These are phyloP conservation scores for Diadophis punctatus DNA, from an alignment of 2,113 vertebrate genomes.

Conservation along the genomic window DNA sequence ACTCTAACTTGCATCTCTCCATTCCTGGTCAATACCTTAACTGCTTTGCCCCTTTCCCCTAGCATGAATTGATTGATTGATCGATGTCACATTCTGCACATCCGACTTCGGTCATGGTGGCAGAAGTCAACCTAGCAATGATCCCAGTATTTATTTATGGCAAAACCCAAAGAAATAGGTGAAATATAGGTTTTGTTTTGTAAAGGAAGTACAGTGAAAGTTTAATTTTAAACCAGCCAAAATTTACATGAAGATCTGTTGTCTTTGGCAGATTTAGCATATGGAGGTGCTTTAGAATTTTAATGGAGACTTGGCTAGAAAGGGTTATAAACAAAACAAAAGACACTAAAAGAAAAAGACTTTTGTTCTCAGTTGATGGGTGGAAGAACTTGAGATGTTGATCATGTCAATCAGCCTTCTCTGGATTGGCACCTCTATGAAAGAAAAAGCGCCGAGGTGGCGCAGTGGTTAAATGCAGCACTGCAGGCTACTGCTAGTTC, in stretches of 20 bases:
- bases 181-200: background rate
- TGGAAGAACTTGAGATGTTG: background rate
- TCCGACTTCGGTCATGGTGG: background rate
- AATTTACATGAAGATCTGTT: background rate
- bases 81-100: background rate
- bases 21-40: background rate
- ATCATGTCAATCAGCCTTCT: background rate
- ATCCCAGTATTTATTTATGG: background rate
- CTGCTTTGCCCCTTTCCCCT: background rate
- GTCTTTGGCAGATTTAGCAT: background rate
- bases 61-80: background rate
- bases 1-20: background rate
- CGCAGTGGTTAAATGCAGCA: too few relatives aligned
- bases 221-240: background rate
- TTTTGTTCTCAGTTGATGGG: background rate
- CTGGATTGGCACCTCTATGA: background rate
- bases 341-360: background rate
- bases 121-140: background rate
- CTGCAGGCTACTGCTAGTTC: too few relatives aligned
- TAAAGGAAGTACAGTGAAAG: background rate
- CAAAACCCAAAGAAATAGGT: background rate
- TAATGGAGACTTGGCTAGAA: background rate
- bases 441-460: too few relatives aligned
- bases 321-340: background rate
- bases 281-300: background rate